Conservation (phyloP, 1,140 invertebrate species). For the Macrobrachium rosenbergii region DNA sequence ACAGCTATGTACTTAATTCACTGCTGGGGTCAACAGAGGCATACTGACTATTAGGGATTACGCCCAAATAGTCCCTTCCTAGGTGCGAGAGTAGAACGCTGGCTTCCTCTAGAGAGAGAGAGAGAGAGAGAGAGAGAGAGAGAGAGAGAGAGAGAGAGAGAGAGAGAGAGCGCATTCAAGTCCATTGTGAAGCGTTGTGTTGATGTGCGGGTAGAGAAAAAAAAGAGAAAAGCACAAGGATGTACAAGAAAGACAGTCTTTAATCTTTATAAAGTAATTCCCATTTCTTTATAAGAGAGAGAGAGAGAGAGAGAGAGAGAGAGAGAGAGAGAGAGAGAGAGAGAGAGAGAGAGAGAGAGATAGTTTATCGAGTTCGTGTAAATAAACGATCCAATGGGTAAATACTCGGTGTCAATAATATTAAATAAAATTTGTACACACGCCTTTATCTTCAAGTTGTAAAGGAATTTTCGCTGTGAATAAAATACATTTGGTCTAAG, state of each 20-base stretch:
- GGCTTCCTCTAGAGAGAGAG: no score
- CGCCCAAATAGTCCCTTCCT: no score
- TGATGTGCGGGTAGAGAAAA: not conserved
- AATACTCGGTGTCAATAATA: no score
- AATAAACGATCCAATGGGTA: not conserved
- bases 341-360: not conserved
- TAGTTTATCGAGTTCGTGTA: no score
- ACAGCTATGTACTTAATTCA: no score
- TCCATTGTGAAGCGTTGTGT: not conserved
- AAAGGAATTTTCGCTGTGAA: not conserved
- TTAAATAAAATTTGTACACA: no score
- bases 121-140: not conserved
- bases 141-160: conserved; percentile 8
- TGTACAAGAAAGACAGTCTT: not conserved
- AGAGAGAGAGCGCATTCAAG: not conserved
- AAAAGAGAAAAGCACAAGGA: not conserved
- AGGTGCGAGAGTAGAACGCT: no score
- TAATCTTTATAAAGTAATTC: no score
- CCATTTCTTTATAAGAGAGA: no score
- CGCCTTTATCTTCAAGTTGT: not conserved
- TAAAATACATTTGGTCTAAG: not conserved
- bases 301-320: not conserved
- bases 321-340: conserved; percentile 1
- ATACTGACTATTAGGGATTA: no score
- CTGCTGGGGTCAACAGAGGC: no score